Evolutionary conservation across 2,888 invertebrate species (phyloP), one percentile per base, ranked within the genome.

Genomic region (Synergus itoensis): DNA sequence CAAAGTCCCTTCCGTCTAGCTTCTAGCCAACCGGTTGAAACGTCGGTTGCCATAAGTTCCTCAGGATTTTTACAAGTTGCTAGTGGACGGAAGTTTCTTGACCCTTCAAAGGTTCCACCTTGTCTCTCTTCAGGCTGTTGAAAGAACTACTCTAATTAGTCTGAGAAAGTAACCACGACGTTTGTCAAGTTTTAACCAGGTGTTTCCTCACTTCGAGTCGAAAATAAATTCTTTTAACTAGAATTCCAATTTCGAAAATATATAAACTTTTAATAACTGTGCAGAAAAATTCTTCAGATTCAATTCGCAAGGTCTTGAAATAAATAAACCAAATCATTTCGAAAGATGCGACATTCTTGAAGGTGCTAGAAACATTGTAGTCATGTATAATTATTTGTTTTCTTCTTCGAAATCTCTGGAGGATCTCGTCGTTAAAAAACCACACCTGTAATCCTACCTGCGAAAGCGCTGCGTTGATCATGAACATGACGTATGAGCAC

Each of bases 41-140:
- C 48, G 48, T 53, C 53, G 36, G 53, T 73, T 73, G 73, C 73
- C 73, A 73, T 73, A 73, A 73, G 48, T 48, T 73, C 16, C 48
- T 9, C 18, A 41, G 64, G 41, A 64, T 40, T 64, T 40, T 64
- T 64, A 16, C 64, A 64, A 64, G 64, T 36, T 11, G 41, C 8
- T 36, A 53, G 73, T 73, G 48, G 73, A 73, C 48, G 73, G 73
- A 73, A 73, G 73, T 73, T 73, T 48, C 73, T 73, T 73, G 73
- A 73, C 73, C 73, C 73, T 73, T 73, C 45, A 9, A 73, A 73
- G 48, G 73, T 45, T 73, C 28, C 16, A 69, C 28, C 48, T 69
- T 69, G 45, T 16, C 45, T 16, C 16, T 69, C 16, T 69, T n/a
- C 14, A 36, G 48, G 16, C 4, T 1, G 8, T 18, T 18, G 12